Evolutionary conservation across 2,888 invertebrate species (phyloP).

Genomic region (Tachina fera): DNA sequence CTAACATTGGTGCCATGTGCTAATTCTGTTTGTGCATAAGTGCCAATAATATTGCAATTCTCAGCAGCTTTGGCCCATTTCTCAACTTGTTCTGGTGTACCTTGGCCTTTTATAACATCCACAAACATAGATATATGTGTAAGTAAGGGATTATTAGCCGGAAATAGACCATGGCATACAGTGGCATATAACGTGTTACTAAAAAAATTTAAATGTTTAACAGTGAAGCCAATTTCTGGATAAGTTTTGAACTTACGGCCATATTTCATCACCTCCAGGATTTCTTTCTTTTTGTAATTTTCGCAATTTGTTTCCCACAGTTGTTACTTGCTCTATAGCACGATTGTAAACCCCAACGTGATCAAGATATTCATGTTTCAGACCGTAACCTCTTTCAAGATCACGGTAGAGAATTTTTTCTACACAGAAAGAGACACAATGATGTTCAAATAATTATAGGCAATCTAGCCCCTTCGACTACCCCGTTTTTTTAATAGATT

Average conservation of each 20-base stretch:
- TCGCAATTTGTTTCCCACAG: slow-evolving; percentile 88
- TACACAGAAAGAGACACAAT: neutral
- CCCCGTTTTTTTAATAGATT: too few species aligned
- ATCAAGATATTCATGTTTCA: slow-evolving; percentile 72
- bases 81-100: slow-evolving; percentile 91
- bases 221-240: neutral
- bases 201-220: neutral
- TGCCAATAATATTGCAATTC: slow-evolving; percentile 92
- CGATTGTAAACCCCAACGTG: slow-evolving; percentile 73
- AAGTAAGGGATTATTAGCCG: slow-evolving; percentile 59
- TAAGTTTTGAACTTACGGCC: slow-evolving; percentile 76
- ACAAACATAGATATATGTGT: slow-evolving; percentile 91
- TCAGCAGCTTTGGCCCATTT: slow-evolving; percentile 93
- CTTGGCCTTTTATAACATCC: slow-evolving; percentile 93
- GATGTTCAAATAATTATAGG: neutral
- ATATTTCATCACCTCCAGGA: slow-evolving; percentile 78
- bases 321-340: slow-evolving; percentile 69
- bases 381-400: slow-evolving; percentile 68
- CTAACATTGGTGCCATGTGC: slow-evolving; percentile 96
- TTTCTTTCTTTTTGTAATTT: slow-evolving; percentile 87
- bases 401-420: slow-evolving; percentile 55
- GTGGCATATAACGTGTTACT: slow-evolving; percentile 58
- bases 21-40: slow-evolving; percentile 97
- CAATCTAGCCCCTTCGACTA: too few species aligned
- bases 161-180: slow-evolving; percentile 53